Percentiles rank a stretch among this genome's conserved stretches.
Evolutionary conservation across 2,113 vertebrate species (phyloP).

Genomic region (Odontophorus gujanensis): DNA sequence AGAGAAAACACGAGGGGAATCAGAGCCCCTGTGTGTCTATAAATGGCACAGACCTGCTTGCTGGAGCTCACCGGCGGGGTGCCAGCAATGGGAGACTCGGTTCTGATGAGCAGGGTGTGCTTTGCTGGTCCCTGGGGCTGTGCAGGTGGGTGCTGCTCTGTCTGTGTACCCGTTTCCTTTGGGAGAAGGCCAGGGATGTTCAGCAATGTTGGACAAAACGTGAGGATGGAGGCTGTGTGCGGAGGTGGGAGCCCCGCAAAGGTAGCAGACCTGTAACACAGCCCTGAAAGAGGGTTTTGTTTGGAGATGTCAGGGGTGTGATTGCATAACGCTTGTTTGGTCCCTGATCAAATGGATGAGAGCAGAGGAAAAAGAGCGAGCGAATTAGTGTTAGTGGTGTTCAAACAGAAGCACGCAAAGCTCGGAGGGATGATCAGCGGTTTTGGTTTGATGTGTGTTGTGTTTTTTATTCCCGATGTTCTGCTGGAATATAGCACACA

Average conservation of each 20-base stretch:
- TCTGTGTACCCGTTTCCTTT: constrained; percentile 39
- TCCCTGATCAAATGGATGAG: constrained; percentile 41
- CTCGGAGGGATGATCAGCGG: constrained; percentile 37
- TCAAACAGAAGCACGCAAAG: constrained; percentile 60
- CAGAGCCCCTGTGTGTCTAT: not conserved
- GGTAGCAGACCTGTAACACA: constrained; percentile 41
- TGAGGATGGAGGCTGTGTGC: not conserved
- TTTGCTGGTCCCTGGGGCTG: not conserved
- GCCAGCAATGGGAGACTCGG: not conserved
- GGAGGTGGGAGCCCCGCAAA: constrained; percentile 30
- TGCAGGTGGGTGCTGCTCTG: not conserved
- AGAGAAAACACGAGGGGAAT: not conserved
- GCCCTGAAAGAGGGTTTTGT: constrained; percentile 42
- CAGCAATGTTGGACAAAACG: constrained; percentile 20
- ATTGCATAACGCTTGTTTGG: constrained; percentile 47
- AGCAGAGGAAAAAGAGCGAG: constrained; percentile 42
- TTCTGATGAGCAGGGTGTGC: too few relatives aligned
- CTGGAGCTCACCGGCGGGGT: not conserved
- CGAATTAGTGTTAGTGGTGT: constrained; percentile 47
- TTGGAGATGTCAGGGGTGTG: constrained; percentile 31
- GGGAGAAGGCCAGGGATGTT: not conserved
- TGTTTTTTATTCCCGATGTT: constrained; percentile 33
- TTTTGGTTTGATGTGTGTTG: constrained; percentile 54
- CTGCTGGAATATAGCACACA: constrained; percentile 38
- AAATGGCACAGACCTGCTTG: not conserved